phyloP scores from a whole-genome alignment of 2,888 invertebrate genomes.

The Octodonta nipae region DNA sequence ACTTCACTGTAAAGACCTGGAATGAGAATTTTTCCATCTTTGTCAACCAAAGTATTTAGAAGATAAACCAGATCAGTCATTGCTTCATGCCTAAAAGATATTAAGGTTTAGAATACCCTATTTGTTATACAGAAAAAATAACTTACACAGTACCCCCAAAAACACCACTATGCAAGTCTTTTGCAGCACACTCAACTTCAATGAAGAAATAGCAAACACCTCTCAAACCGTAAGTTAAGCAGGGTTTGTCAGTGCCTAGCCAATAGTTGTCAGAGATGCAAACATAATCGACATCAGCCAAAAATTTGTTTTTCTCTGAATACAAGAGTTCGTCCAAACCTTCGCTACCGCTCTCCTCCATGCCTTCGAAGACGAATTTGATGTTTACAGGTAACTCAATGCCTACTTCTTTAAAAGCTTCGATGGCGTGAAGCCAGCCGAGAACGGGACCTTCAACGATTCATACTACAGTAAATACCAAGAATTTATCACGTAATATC shows the following conservation, averaged over 20 bases:
- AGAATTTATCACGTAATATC: no score
- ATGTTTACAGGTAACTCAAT: constrained; percentile 54
- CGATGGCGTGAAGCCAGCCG: constrained; percentile 88
- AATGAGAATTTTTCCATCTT: constrained; percentile 72
- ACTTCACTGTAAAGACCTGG: constrained; percentile 77
- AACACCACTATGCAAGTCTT: constrained; percentile 92
- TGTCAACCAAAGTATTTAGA: constrained; percentile 70
- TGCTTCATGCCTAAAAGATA: constrained; percentile 54
- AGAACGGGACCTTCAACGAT: constrained; percentile 82
- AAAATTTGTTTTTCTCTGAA: constrained; percentile 59
- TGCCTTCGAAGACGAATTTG: constrained; percentile 91
- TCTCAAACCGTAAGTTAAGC: constrained; percentile 89
- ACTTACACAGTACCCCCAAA: constrained; percentile 86
- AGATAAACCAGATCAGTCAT: constrained; percentile 84
- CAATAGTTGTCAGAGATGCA: constrained; percentile 99
- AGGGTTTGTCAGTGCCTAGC: constrained; percentile 93
- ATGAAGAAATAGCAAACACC: constrained; percentile 85
- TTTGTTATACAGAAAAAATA: no score
- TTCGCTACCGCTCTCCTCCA: constrained; percentile 95
- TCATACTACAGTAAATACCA: no score
- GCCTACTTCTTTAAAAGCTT: constrained; percentile 63
- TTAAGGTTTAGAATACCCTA: not conserved
- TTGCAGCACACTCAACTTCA: constrained; percentile 75
- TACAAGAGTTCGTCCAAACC: constrained; percentile 80
- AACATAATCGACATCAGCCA: constrained; percentile 77